phyloP scores from a whole-genome alignment of 2,113 vertebrate species.

The Toxotes jaculatrix region DNA sequence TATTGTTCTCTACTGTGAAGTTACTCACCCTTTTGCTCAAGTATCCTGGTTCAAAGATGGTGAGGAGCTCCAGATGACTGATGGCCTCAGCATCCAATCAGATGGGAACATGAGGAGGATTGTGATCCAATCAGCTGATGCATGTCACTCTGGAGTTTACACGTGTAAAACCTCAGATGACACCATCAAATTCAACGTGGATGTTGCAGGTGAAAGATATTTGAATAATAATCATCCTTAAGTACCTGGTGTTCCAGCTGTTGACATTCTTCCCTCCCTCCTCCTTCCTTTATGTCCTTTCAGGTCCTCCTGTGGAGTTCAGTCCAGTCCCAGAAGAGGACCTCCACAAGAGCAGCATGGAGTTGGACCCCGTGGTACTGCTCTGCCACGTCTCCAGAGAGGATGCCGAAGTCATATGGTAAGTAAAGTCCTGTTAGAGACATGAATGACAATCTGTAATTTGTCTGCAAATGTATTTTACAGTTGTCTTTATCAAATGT shows the following conservation, averaged over 20 bases:
- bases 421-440: background rate
- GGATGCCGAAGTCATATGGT: slow-evolving; percentile 78
- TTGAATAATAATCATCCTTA: background rate
- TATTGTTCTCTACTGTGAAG: slow-evolving; percentile 85
- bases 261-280: background rate
- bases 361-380: slow-evolving; percentile 84
- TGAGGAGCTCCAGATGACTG: slow-evolving; percentile 62
- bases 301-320: slow-evolving; percentile 80
- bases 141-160: slow-evolving; percentile 81
- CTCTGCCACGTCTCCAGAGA: slow-evolving; percentile 81
- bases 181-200: slow-evolving; percentile 79
- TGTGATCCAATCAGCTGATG: slow-evolving; percentile 81
- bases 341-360: slow-evolving; percentile 79
- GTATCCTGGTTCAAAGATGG: slow-evolving; percentile 85
- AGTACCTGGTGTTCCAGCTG: background rate
- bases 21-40: slow-evolving; percentile 73
- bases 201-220: slow-evolving; percentile 77
- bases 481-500: background rate
- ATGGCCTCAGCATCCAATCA: slow-evolving; percentile 81
- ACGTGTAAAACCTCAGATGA: slow-evolving; percentile 81
- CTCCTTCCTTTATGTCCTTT: background rate
- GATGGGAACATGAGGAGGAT: slow-evolving; percentile 84
- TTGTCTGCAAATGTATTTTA: background rate
- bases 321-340: slow-evolving; percentile 73
- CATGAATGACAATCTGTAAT: background rate